Percentiles rank a stretch among this genome's conserved stretches.
These are phyloP conservation scores for Anneissia japonica DNA, from an alignment of 35 echinoderm and acorn worm genomes.

Conservation along the genomic window DNA sequence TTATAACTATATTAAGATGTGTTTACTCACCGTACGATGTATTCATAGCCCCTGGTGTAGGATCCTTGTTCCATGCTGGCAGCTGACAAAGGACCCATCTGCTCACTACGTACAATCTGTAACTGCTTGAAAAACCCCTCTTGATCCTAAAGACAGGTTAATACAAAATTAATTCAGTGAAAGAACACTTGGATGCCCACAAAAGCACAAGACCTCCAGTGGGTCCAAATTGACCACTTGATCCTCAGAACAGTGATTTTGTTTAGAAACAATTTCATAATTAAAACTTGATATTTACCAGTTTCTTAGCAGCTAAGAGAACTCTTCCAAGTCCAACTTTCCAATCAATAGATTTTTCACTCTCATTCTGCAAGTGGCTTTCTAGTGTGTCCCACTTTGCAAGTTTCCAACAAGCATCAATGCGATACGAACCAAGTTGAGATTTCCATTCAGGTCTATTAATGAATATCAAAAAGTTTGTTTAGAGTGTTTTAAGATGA, in stretches of 20 bases:
- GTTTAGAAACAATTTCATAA: no score
- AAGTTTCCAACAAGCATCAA: slow-evolving; percentile 90
- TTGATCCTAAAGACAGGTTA: slow-evolving; percentile 27
- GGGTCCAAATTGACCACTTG: no score
- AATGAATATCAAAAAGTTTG: neutral
- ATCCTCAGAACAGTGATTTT: no score
- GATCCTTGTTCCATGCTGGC: slow-evolving; percentile 95
- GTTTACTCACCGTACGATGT: slow-evolving; percentile 87
- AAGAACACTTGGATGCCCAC: no score
- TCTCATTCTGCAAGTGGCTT: slow-evolving; percentile 53
- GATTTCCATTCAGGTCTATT: slow-evolving; percentile 66
- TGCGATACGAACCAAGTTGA: slow-evolving; percentile 70
- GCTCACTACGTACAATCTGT: slow-evolving; percentile 64
- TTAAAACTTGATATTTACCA: slow-evolving; percentile 45
- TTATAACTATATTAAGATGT: no score
- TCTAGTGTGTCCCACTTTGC: slow-evolving; percentile 85
- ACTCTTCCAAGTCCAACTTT: slow-evolving; percentile 78
- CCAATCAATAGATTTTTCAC: slow-evolving; percentile 51
- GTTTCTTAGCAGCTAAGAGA: slow-evolving; percentile 85
- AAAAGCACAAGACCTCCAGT: no score
- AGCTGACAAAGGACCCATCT: slow-evolving; percentile 86
- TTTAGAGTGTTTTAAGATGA: no score
- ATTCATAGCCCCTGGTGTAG: slow-evolving; percentile 93
- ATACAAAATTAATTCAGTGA: no score
- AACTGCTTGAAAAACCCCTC: slow-evolving; percentile 74